Conservation (phyloP, 2,797 vertebrate genomes). For the Acestrorhynchus altus region DNA sequence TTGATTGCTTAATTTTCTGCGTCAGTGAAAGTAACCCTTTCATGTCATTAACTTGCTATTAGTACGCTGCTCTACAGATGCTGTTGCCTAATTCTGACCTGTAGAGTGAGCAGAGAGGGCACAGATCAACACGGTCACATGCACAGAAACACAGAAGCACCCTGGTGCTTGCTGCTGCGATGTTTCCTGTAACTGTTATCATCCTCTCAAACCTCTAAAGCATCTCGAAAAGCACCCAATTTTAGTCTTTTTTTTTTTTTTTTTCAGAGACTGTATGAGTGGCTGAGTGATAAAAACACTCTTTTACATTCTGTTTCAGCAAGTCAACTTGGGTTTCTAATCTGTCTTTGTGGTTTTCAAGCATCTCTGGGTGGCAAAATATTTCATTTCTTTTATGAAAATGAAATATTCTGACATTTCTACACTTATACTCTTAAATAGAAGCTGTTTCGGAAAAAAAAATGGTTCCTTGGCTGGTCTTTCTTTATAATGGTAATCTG, state of each 20-base stretch:
- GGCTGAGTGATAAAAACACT: background rate
- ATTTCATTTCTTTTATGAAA: too few species aligned
- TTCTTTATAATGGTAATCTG: too few species aligned
- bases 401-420: too few species aligned
- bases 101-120: background rate
- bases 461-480: too few species aligned
- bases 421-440: too few species aligned
- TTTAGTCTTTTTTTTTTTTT: background rate
- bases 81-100: background rate
- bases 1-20: background rate
- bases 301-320: background rate
- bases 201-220: background rate
- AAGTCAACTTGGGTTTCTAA: too few species aligned
- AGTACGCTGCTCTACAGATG: too few species aligned
- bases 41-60: background rate
- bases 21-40: slow-evolving; percentile 8
- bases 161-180: background rate
- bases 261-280: background rate
- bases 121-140: background rate
- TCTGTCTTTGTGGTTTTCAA: too few species aligned
- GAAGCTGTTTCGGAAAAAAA: too few species aligned
- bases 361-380: too few species aligned
- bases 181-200: background rate
- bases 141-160: background rate
- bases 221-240: too few species aligned